These are phyloP conservation scores for Tetramorium bicarinatum DNA, from an alignment of 2,888 invertebrate species.

Conservation along the genomic window DNA sequence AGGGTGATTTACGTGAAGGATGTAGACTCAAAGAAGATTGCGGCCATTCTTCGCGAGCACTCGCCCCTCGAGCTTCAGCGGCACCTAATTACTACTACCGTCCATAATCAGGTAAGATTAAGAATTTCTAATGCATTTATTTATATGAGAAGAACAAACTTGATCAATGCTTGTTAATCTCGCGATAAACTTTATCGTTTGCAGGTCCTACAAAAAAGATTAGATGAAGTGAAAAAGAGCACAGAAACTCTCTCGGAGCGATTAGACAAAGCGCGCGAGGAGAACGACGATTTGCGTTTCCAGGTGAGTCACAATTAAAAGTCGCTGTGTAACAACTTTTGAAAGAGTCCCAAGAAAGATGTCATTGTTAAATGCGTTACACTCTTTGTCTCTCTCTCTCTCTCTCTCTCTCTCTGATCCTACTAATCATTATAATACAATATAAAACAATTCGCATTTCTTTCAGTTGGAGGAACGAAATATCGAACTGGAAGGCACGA, in stretches of 20 bases:
- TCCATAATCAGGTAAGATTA: conserved; percentile 92
- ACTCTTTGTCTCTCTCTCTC: background rate
- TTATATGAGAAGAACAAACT: background rate
- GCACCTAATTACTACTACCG: conserved; percentile 93
- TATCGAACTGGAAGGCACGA: conserved; percentile 94
- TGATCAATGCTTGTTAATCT: background rate
- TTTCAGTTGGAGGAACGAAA: conserved; percentile 93
- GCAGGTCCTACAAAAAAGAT: conserved; percentile 91
- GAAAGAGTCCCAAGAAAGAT: background rate
- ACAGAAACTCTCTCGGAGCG: conserved; percentile 90
- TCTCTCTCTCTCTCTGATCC: background rate
- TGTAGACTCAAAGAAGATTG: conserved; percentile 92
- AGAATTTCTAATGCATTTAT: background rate
- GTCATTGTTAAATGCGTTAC: background rate
- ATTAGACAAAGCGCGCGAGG: conserved; percentile 92
- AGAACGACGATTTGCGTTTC: conserved; percentile 94
- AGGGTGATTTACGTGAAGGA: conserved; percentile 89
- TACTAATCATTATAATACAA: background rate
- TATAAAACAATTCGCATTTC: conserved; percentile 43
- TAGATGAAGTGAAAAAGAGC: conserved; percentile 90
- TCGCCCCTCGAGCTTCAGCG: conserved; percentile 94
- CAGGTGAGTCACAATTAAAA: conserved; percentile 87
- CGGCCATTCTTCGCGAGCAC: conserved; percentile 94
- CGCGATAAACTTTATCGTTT: conserved; percentile 66
- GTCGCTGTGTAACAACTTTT: background rate